phyloP scores from a whole-genome alignment of 1,140 invertebrate genomes.

The Pararge aegeria region DNA sequence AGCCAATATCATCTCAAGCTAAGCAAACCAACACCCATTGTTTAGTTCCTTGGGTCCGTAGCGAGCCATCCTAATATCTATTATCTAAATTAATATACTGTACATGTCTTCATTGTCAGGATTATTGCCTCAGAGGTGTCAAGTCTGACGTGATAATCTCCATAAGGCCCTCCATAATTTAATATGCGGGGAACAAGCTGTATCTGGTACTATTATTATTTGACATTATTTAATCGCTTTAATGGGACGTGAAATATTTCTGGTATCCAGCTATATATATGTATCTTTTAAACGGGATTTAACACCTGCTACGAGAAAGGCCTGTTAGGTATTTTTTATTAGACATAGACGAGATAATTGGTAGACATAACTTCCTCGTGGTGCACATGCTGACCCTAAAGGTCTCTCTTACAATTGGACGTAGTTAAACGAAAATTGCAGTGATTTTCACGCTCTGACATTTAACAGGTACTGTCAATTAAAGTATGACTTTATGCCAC shows the following conservation, averaged over 20 bases:
- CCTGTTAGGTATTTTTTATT: too few species aligned
- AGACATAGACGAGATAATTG: too few species aligned
- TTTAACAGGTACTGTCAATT: too few species aligned
- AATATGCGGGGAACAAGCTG: constrained; percentile 23
- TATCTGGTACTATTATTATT: constrained; percentile 6
- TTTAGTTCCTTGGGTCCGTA: constrained; percentile 13
- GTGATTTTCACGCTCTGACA: too few species aligned
- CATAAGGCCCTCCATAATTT: constrained; percentile 26
- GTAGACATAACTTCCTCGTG: too few species aligned
- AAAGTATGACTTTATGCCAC: too few species aligned
- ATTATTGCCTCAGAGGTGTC: constrained; percentile 43
- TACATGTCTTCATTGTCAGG: constrained; percentile 44
- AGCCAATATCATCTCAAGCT: constrained; percentile 7
- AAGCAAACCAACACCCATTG: constrained; percentile 19
- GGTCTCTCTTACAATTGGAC: too few species aligned
- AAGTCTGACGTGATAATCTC: constrained; percentile 38
- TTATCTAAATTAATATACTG: constrained; percentile 49
- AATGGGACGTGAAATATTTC: neutral
- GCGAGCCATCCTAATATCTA: constrained; percentile 33
- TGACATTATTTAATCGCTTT: neutral
- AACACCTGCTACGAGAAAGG: too few species aligned
- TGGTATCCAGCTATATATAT: too few species aligned
- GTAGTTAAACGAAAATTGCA: too few species aligned
- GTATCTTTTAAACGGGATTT: too few species aligned
- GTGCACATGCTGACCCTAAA: too few species aligned